These are phyloP conservation scores for Typhlichthys eigenmanni DNA, from an alignment of 2,797 vertebrate genomes.

Conservation along the genomic window DNA sequence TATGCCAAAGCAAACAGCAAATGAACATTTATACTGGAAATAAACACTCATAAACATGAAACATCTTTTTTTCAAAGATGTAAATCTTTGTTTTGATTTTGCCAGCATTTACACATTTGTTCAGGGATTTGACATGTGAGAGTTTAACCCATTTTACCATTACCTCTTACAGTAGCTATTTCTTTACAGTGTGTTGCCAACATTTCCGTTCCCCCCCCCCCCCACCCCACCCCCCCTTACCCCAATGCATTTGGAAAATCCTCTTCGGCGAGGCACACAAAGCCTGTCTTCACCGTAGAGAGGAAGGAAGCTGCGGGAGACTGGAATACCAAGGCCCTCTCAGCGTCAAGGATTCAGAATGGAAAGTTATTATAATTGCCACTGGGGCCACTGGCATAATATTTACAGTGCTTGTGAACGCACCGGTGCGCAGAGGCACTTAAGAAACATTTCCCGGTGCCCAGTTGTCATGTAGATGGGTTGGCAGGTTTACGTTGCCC, in stretches of 20 bases:
- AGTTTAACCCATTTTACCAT: constrained; percentile 23
- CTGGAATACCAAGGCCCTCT: constrained; percentile 43
- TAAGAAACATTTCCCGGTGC: constrained; percentile 35
- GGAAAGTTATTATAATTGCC: constrained; percentile 58
- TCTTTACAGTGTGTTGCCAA: constrained; percentile 32
- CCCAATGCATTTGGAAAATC: constrained; percentile 53
- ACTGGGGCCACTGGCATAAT: constrained; percentile 44
- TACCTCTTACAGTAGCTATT: constrained; percentile 27
- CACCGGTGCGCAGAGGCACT: constrained; percentile 13
- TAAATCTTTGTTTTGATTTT: too few relatives aligned
- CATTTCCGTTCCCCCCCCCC: constrained; percentile 18
- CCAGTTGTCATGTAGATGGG: constrained; percentile 24
- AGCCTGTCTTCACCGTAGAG: constrained; percentile 51
- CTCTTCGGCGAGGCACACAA: constrained; percentile 52
- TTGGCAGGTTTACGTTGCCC: constrained; percentile 24
- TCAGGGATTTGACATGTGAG: constrained; percentile 1
- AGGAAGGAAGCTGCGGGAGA: constrained; percentile 55
- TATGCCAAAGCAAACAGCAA: too few relatives aligned
- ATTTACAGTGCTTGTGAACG: constrained; percentile 51
- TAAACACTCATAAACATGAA: too few relatives aligned
- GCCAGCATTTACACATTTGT: constrained; percentile 1
- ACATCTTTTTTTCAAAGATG: too few relatives aligned
- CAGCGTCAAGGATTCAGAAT: constrained; percentile 45
- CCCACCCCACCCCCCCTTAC: constrained; percentile 24
- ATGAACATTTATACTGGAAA: too few relatives aligned